Base-by-base conservation (phyloP, 2,888 invertebrate species). In the Papilio elwesi region DNA sequence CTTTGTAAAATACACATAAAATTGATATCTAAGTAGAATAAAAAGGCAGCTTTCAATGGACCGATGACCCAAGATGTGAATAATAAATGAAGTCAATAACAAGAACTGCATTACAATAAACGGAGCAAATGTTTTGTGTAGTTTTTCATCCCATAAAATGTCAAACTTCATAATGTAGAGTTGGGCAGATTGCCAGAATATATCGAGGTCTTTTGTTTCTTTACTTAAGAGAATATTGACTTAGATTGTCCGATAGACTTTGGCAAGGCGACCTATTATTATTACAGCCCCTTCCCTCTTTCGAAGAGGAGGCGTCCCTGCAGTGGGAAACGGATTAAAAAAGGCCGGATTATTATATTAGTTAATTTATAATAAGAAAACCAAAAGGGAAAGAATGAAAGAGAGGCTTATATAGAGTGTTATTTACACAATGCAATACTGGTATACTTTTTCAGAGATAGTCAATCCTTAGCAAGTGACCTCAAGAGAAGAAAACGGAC, bases 121-220 rank as follows among this genome's bases (percentile, higher is more conserved):
- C 3, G 16, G 13, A 15, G 38, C 9, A 47, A 63, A 55, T 63
- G 55, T 43, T 71, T 55, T 53, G 62, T 26, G 63, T 52, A 49
- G 51, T 52, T 36, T 62, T 62, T 47, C n/a, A n/a, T 62, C 62
- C 51, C 11, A 67, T 55, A 63, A 68, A 71, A 55, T 64, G 63
- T 9, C 63, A 15, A 62, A 62, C 43, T 62, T 43, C 10, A 53
- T 63, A 57, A 49, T 53, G 55, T 26, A 49, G 51, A 16, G 49
- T 57, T 65, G 13, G 68, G 68, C 64, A 38, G 68, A 51, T 63
- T 65, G 73, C 73, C 73, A 64, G 57, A 64, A 72, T 6, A 53
- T 38, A 64, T 64, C 26, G 11, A 57, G 67, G 38, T 49, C 43
- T 64, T 55, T 59, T 51, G 5, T 38, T 66, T 66, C 57, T 57